phyloP scores from a whole-genome alignment of 2,113 vertebrate genomes.

The Sinocyclocheilus grahami region DNA sequence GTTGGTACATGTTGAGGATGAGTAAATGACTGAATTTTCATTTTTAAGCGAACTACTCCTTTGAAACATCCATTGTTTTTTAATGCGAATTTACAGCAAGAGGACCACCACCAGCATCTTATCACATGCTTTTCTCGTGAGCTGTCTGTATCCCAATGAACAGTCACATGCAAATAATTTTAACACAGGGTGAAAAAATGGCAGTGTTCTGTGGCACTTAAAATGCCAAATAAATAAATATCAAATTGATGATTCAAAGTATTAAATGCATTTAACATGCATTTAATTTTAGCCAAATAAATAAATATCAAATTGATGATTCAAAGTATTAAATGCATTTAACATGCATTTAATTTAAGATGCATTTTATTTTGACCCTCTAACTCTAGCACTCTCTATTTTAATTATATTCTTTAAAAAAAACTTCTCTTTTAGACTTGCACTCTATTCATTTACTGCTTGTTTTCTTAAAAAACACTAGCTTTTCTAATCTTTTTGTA shows the following conservation, averaged over 20 bases:
- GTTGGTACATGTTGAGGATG: neutral
- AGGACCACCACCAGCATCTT: neutral
- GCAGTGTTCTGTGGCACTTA: fast-evolving
- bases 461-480: too few relatives aligned
- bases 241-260: neutral
- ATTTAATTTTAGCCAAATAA: too few relatives aligned
- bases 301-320: neutral
- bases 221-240: neutral
- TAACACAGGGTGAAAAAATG: neutral
- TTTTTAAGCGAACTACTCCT: neutral
- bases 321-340: neutral
- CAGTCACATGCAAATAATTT: slow-evolving; percentile 25
- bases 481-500: too few relatives aligned
- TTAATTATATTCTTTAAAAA: too few relatives aligned
- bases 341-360: too few relatives aligned
- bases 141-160: neutral
- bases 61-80: neutral
- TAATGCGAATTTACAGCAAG: neutral
- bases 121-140: slow-evolving; percentile 52
- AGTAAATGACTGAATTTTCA: neutral
- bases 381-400: too few relatives aligned
- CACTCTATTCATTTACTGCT: too few relatives aligned
- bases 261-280: neutral
- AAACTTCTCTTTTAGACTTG: too few relatives aligned
- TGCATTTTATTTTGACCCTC: too few relatives aligned